A percentile compares a stretch with the other conserved stretches of the same genome.
Evolutionary conservation across 2,113 vertebrate genomes (phyloP).

Genomic region (Rattus norvegicus): DNA sequence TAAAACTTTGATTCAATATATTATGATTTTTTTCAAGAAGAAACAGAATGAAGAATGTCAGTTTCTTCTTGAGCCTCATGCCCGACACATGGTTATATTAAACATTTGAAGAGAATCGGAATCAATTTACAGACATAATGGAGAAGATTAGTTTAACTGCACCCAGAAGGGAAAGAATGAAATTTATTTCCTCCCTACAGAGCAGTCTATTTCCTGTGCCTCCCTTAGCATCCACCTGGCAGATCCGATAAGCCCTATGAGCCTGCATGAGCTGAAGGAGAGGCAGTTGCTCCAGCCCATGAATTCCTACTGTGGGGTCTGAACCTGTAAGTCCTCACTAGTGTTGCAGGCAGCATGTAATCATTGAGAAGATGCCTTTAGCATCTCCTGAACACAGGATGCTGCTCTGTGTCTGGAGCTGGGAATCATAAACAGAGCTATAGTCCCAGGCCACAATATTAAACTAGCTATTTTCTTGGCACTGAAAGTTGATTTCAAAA

Average conservation of each 20-base stretch:
- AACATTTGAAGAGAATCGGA: background rate
- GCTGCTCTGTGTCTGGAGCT: background rate
- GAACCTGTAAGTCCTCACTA: background rate
- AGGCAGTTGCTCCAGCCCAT: background rate
- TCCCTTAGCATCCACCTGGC: background rate
- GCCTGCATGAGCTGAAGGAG: background rate
- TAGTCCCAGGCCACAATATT: background rate
- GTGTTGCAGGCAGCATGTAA: background rate
- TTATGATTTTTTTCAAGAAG: slow-evolving; percentile 7
- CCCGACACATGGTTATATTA: background rate
- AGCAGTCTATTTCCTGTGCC: background rate
- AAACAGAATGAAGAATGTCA: background rate
- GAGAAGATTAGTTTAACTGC: background rate
- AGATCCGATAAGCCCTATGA: background rate
- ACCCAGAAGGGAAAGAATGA: background rate
- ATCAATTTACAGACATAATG: background rate
- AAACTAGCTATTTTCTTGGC: background rate
- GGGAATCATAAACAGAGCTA: background rate
- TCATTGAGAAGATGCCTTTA: background rate
- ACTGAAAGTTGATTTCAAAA: background rate
- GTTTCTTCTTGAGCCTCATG: background rate
- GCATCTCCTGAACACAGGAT: background rate
- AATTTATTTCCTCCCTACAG: background rate
- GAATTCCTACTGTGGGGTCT: background rate
- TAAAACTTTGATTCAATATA: slow-evolving; percentile 52